Conservation (phyloP, 1,140 invertebrate species). For the Fopius arisanus region DNA sequence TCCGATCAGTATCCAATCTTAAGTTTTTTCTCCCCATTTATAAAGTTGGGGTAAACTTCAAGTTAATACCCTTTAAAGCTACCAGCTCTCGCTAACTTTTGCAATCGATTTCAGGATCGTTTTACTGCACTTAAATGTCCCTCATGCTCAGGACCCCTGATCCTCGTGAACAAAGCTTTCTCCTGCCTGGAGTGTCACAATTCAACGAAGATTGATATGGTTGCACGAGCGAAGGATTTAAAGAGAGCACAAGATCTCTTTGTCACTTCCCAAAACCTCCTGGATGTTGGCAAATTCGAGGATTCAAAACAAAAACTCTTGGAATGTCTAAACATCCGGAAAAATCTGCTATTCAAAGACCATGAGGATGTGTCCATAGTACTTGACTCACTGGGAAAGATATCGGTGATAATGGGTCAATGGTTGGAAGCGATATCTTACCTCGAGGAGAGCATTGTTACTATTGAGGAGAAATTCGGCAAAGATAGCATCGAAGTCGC, state of each 20-base stretch:
- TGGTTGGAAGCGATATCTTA: slow-evolving; percentile 60
- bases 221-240: slow-evolving; percentile 43
- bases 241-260: slow-evolving; percentile 59
- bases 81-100: no score
- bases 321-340: slow-evolving; percentile 57
- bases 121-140: slow-evolving; percentile 56
- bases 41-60: no score
- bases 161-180: slow-evolving; percentile 27
- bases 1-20: no score
- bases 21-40: no score
- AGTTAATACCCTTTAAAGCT: no score
- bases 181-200: slow-evolving; percentile 50
- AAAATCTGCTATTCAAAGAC: slow-evolving; percentile 61
- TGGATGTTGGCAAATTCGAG: slow-evolving; percentile 36
- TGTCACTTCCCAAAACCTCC: slow-evolving; percentile 34
- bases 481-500: slow-evolving; percentile 67
- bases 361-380: slow-evolving; percentile 62
- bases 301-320: slow-evolving; percentile 49
- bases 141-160: slow-evolving; percentile 51
- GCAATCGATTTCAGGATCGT: slow-evolving; percentile 52
- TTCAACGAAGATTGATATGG: slow-evolving; percentile 26
- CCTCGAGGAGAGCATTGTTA: slow-evolving; percentile 60
- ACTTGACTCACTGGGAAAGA: slow-evolving; percentile 65
- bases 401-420: slow-evolving; percentile 59
- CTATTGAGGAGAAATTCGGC: slow-evolving; percentile 66